Conservation (phyloP, 2,888 invertebrate species). For the Andrena praecox region DNA sequence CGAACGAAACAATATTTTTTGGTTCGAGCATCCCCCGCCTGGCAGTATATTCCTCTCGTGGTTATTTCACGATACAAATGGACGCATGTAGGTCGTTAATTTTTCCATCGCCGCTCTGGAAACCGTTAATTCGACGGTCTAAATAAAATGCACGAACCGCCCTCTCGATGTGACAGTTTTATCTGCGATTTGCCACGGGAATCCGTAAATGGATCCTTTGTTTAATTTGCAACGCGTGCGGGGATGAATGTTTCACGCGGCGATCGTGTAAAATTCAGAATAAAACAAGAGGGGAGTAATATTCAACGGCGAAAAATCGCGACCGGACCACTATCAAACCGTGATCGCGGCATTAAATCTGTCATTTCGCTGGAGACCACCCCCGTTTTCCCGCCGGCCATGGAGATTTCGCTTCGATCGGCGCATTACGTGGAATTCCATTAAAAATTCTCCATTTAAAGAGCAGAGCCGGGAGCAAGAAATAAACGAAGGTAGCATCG, state of each 20-base stretch:
- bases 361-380: background rate
- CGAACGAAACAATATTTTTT: constrained; percentile 12
- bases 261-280: background rate
- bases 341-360: background rate
- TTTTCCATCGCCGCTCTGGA: background rate
- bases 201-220: background rate
- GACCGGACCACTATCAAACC: background rate
- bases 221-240: background rate
- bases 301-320: background rate
- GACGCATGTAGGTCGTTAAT: constrained; percentile 12
- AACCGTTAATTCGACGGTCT: background rate
- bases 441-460: constrained; percentile 10
- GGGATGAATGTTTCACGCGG: background rate
- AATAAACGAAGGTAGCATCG: background rate
- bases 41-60: background rate
- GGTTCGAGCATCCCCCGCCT: background rate
- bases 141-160: constrained; percentile 3
- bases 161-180: background rate
- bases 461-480: background rate
- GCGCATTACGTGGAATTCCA: background rate
- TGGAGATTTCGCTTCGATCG: background rate
- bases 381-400: background rate
- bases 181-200: background rate
- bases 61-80: constrained; percentile 31
- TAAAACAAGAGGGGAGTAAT: too few species aligned